Base-by-base conservation (phyloP, 2,797 vertebrate species). In the Rhinatrema bivittatum region DNA sequence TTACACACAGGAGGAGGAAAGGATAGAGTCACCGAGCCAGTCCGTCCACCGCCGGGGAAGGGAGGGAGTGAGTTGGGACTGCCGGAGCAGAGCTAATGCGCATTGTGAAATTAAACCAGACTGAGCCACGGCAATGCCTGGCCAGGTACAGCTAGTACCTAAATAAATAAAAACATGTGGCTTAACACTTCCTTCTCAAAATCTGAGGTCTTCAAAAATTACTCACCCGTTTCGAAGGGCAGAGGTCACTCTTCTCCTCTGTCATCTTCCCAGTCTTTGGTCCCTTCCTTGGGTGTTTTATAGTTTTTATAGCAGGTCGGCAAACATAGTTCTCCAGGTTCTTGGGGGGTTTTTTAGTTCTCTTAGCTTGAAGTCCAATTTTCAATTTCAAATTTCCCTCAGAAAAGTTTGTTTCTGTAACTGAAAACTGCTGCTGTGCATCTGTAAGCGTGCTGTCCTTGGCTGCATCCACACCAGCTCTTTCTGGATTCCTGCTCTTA, bases 311-410 rank as follows among this genome's bases (percentile, higher is more conserved):
- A 53, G 93, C 90, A 46, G 95, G 96, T 50, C 94, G 85, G 72
- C 95, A 99, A 28, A 98, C 89, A 65, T 97, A 99, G 74, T 95
- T 98, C 75, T 99, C 96, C 43, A 99, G 83, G 60, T 91, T 98
- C 72, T 98, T 99, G 46, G 96, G 96, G 22, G 93, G 96, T 25
- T 99, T 99, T 74, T 99, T 99, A 16, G 91, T 97, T 59, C 96
- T 77, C 47, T 99, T 99, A 21, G 91, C 85, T 60, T 92, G 91
- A 5, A 97, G 86, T 36, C 90, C 91, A 11, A 95, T 91, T 70
- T 93, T 94, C 32, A 94, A 59, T 60, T 91, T 91, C 36, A 92
- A 74, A 60, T 89, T 92, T 14, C 87, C 92, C 59, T 97, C 94
- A 0, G 93, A 81, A 60, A 91, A 91, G 71, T 87, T 89, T 1